These are phyloP conservation scores for Choloepus didactylus DNA, from an alignment of 2,797 vertebrate species.

Conservation along the genomic window DNA sequence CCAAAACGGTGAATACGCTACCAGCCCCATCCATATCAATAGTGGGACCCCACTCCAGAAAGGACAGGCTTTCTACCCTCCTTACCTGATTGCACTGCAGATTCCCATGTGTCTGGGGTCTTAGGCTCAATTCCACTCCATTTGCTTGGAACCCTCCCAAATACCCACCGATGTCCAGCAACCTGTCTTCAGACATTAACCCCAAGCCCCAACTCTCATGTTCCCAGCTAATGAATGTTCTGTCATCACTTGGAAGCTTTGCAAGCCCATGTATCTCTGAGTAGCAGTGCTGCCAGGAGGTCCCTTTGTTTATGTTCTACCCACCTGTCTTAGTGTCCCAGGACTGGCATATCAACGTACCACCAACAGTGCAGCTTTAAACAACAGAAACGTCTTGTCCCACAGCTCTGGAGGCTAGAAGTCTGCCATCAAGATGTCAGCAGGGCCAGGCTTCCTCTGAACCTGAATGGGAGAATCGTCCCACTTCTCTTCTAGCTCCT, in stretches of 20 bases:
- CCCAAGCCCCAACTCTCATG: not conserved
- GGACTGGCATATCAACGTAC: not conserved
- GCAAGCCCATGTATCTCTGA: not conserved
- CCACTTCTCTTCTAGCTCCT: not conserved
- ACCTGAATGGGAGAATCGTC: not conserved
- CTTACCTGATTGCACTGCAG: not conserved
- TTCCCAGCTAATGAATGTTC: not conserved
- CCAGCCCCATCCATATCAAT: no score
- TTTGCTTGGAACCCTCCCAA: not conserved
- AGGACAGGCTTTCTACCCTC: not conserved
- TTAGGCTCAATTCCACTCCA: not conserved
- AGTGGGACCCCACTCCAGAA: not conserved
- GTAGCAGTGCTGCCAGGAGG: not conserved
- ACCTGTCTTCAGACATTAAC: constrained; percentile 38
- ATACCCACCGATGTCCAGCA: not conserved
- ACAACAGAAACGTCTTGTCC: not conserved
- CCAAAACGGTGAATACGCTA: not conserved
- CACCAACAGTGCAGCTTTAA: not conserved
- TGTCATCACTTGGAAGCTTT: not conserved
- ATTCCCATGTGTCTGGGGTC: not conserved
- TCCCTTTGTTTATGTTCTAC: not conserved
- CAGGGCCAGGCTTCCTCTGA: no score
- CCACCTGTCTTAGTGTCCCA: not conserved
- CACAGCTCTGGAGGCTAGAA: not conserved
- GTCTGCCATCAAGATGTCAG: not conserved